Percentiles rank a stretch among this genome's conserved stretches.
These are phyloP conservation scores for Sinocyclocheilus rhinocerous DNA, from an alignment of 2,113 vertebrate genomes.

Conservation along the genomic window DNA sequence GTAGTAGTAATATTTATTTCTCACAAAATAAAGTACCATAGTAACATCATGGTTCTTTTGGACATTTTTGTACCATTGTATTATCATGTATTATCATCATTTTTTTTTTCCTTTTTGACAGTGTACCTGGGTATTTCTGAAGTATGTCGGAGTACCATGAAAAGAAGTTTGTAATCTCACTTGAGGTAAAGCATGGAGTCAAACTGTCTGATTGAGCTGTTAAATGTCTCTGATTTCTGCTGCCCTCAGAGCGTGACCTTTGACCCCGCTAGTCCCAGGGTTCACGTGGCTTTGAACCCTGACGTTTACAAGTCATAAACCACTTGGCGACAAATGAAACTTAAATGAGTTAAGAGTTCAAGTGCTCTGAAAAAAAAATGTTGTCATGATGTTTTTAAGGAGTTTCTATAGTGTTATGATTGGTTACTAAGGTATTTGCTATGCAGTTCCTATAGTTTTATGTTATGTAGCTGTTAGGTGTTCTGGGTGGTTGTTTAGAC, in stretches of 20 bases:
- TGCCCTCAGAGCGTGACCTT: background rate
- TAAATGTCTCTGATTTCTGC: conserved; percentile 10
- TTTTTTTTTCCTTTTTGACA: no score
- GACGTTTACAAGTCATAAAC: background rate
- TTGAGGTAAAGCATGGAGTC: background rate
- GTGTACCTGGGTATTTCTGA: background rate
- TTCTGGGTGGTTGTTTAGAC: background rate
- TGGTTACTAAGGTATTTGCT: background rate
- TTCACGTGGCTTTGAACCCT: conserved; percentile 21
- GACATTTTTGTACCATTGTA: no score
- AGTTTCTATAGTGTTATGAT: background rate
- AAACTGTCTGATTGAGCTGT: conserved; percentile 3
- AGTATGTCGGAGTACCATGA: no score
- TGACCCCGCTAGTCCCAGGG: background rate
- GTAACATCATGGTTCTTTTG: no score
- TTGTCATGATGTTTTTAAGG: background rate
- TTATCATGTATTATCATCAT: no score
- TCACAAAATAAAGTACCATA: no score
- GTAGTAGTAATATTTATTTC: no score
- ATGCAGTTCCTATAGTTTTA: background rate
- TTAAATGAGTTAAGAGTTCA: background rate
- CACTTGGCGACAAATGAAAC: background rate
- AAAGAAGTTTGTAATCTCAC: background rate
- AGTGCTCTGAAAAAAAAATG: background rate
- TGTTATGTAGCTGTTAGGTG: background rate